phyloP scores from a whole-genome alignment of 2,113 vertebrate genomes.

The Oryzias celebensis region DNA sequence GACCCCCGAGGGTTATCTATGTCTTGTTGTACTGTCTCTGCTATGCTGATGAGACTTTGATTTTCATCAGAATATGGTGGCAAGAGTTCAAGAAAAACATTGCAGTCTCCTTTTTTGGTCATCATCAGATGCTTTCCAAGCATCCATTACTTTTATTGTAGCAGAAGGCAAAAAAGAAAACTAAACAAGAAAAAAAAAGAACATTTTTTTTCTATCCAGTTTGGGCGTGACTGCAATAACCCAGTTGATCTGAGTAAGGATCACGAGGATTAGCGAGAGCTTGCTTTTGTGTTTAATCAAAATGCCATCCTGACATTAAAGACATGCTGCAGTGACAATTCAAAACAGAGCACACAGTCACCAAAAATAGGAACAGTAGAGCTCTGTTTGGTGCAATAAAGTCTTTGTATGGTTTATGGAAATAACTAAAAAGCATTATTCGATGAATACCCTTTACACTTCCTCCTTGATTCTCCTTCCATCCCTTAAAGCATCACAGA shows the following conservation, averaged over 20 bases:
- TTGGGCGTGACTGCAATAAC: conserved; percentile 57
- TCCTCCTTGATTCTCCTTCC: conserved; percentile 68
- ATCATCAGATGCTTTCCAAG: conserved; percentile 23
- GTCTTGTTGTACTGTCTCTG: conserved; percentile 45
- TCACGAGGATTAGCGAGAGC: conserved; percentile 60
- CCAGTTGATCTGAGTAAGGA: conserved; percentile 61
- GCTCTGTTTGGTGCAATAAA: conserved; percentile 51
- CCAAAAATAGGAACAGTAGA: not conserved
- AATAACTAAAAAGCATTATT: conserved; percentile 60
- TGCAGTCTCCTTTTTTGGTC: conserved; percentile 34
- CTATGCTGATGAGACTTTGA: conserved; percentile 74
- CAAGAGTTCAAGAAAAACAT: conserved; percentile 37
- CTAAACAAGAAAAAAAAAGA: no score
- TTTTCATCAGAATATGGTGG: conserved; percentile 32
- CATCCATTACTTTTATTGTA: conserved; percentile 21
- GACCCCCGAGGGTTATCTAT: conserved; percentile 73
- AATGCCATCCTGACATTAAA: conserved; percentile 5
- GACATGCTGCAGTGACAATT: not conserved
- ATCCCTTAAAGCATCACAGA: conserved; percentile 75
- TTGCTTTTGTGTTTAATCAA: conserved; percentile 40
- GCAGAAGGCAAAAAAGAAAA: conserved; percentile 22
- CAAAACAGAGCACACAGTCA: not conserved
- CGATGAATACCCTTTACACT: conserved; percentile 72
- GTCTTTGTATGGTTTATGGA: conserved; percentile 55
- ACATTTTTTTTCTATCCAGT: conserved; percentile 5